Evolutionary conservation across 92 coral and sea anemone genomes (phyloP).

Genomic region (Zoanthus sansibaricus): DNA sequence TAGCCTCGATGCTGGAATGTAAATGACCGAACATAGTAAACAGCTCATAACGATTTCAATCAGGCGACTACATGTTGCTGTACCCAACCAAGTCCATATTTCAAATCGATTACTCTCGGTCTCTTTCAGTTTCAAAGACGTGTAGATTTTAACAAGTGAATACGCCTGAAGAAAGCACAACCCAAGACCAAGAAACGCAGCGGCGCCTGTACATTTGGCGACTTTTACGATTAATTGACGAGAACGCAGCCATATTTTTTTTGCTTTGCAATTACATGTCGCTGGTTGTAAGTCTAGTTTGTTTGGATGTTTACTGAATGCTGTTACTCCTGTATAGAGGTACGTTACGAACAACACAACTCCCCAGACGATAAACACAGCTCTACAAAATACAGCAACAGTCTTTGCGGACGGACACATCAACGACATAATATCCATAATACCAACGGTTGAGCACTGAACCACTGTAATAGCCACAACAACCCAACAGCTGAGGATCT

Average conservation of each 20-base stretch:
- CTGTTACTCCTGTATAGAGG: slow-evolving; percentile 29
- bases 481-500: slow-evolving; percentile 17
- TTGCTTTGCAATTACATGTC: neutral
- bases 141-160: slow-evolving; percentile 18
- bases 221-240: slow-evolving; percentile 17
- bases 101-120: slow-evolving; percentile 17
- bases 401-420: neutral
- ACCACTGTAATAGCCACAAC: neutral
- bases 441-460: neutral
- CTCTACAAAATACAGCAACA: slow-evolving; percentile 25
- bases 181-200: slow-evolving; percentile 27
- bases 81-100: slow-evolving; percentile 32
- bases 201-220: slow-evolving; percentile 35
- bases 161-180: slow-evolving; percentile 25
- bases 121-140: neutral
- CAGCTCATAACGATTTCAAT: slow-evolving; percentile 30
- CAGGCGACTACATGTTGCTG: neutral
- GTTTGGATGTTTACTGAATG: slow-evolving; percentile 1
- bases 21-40: slow-evolving; percentile 27
- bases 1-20: slow-evolving; percentile 9
- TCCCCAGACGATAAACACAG: slow-evolving; percentile 34
- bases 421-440: neutral
- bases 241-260: neutral
- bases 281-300: neutral
- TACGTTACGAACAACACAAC: slow-evolving; percentile 13